Conservation (phyloP, 2,888 invertebrate genomes). For the Acleris holmiana region DNA sequence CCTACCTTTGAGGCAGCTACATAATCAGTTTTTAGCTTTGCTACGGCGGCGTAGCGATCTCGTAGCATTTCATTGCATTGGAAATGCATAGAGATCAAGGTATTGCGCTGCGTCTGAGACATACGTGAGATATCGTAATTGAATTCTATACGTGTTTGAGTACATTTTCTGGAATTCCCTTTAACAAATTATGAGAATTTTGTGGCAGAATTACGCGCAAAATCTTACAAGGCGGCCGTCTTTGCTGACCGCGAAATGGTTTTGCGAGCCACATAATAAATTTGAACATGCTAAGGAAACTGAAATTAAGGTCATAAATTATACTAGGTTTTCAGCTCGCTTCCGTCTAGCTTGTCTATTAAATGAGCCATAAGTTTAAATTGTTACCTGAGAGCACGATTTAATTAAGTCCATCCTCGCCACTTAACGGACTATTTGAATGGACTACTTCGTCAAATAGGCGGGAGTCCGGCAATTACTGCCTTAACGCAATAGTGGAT, state of each 20-base stretch:
- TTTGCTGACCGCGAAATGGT: constrained; percentile 21
- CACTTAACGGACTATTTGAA: constrained; percentile 26
- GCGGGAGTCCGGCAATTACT: constrained; percentile 18
- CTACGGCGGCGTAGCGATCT: constrained; percentile 21
- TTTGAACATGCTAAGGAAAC: constrained; percentile 25
- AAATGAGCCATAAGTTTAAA: constrained; percentile 32
- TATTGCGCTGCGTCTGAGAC: constrained; percentile 26
- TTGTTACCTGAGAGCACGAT: constrained; percentile 20
- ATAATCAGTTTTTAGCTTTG: constrained; percentile 22
- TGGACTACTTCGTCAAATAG: constrained; percentile 19
- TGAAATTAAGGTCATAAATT: constrained; percentile 29
- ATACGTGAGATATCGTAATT: constrained; percentile 23
- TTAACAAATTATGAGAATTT: not conserved
- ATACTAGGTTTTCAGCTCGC: constrained; percentile 25
- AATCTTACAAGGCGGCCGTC: not conserved
- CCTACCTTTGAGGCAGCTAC: constrained; percentile 6
- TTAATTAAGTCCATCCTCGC: constrained; percentile 32
- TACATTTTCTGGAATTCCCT: not conserved
- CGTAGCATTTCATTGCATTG: constrained; percentile 32
- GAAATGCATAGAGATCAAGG: constrained; percentile 33
- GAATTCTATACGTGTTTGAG: constrained; percentile 12
- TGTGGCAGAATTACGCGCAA: not conserved
- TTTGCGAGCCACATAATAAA: constrained; percentile 26
- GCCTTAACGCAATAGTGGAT: constrained; percentile 26
- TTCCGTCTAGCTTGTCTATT: constrained; percentile 26